Evolutionary conservation across 2,113 vertebrate genomes (phyloP).

Genomic region (Zootoca vivipara): DNA sequence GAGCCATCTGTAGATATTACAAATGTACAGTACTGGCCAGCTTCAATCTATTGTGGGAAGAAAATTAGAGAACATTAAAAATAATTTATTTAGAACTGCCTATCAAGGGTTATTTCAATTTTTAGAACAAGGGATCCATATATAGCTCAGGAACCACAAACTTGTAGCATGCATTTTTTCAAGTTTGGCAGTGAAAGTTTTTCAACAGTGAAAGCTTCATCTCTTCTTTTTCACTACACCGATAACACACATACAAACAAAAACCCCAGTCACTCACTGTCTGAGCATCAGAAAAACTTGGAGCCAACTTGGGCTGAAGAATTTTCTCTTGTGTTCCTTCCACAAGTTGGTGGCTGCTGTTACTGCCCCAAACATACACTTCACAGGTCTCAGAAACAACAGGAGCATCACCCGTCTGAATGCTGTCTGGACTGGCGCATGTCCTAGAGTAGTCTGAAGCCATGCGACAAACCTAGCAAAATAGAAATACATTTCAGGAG

Average conservation of each 20-base stretch:
- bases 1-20: conserved; percentile 87
- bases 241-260: neutral
- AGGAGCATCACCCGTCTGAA: conserved; percentile 89
- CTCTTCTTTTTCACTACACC: neutral
- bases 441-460: conserved; percentile 92
- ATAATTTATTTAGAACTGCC: conserved; percentile 3
- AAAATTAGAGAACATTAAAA: conserved; percentile 18
- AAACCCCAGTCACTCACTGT: conserved; percentile 76
- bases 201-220: neutral
- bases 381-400: conserved; percentile 95
- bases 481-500: neutral
- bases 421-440: conserved; percentile 95
- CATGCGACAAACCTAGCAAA: conserved; percentile 87
- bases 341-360: conserved; percentile 87
- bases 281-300: conserved; percentile 87
- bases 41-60: conserved; percentile 80
- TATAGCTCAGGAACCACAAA: neutral
- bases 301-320: conserved; percentile 84
- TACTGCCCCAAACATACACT: conserved; percentile 90
- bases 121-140: neutral
- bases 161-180: too few species aligned
- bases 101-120: too few species aligned
- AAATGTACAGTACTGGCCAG: conserved; percentile 88
- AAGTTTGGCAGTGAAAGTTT: neutral
- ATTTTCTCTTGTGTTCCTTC: conserved; percentile 89